These are phyloP conservation scores for Hyperoplus lanceolatus DNA, from an alignment of 2,797 vertebrate species.

Conservation along the genomic window DNA sequence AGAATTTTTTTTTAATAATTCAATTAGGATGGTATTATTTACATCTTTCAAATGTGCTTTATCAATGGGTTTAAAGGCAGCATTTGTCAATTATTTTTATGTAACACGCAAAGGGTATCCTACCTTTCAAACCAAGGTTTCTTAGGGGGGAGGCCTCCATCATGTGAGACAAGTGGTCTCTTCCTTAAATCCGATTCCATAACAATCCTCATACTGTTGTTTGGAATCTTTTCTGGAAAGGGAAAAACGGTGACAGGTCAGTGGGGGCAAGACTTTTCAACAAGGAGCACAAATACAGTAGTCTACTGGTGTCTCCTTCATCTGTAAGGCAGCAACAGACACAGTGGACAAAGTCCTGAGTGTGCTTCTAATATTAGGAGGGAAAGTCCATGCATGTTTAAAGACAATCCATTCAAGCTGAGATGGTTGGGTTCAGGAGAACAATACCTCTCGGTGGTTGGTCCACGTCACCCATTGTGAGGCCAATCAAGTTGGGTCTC, in stretches of 20 bases:
- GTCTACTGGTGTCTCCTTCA: background rate
- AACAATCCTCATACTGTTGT: constrained; percentile 95
- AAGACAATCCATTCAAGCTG: constrained; percentile 18
- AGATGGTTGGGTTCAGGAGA: constrained; percentile 8
- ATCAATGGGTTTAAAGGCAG: background rate
- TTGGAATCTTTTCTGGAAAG: constrained; percentile 91
- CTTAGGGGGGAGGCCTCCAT: constrained; percentile 88
- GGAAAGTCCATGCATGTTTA: background rate
- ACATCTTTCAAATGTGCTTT: background rate
- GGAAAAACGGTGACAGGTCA: constrained; percentile 29
- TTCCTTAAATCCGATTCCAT: constrained; percentile 96
- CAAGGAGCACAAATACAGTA: background rate
- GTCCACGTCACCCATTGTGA: constrained; percentile 96
- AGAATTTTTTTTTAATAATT: constrained; percentile 13
- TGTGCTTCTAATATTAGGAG: background rate
- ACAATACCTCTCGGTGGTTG: constrained; percentile 91
- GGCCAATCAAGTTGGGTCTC: constrained; percentile 97
- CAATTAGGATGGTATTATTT: background rate
- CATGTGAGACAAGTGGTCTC: constrained; percentile 87
- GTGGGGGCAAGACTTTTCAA: background rate
- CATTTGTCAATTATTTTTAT: background rate
- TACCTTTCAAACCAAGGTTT: constrained; percentile 99
- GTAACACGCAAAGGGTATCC: constrained; percentile 42
- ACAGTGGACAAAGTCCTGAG: background rate
- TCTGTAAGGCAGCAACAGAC: background rate